Evolutionary conservation across 2,888 invertebrate genomes (phyloP).

Genomic region (Criorhina ranunculi): DNA sequence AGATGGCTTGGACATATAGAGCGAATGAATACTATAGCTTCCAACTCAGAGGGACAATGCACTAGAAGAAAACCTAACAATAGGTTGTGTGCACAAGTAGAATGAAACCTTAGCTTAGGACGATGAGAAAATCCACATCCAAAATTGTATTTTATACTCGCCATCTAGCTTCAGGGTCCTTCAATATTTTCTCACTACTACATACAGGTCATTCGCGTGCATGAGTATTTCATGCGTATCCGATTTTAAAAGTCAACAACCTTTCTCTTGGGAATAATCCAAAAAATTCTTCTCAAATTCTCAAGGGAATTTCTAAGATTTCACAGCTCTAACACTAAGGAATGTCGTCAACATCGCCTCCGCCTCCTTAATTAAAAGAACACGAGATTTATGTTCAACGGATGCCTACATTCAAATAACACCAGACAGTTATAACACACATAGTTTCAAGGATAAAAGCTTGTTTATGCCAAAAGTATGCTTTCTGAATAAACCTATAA

Average conservation of each 20-base stretch:
- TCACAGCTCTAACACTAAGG: background rate
- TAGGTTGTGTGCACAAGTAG: no score
- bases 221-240: no score
- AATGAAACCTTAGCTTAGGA: no score
- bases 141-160: no score
- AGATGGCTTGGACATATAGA: no score
- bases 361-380: slow-evolving; percentile 7
- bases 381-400: slow-evolving; percentile 3
- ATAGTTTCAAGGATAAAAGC: slow-evolving; percentile 9
- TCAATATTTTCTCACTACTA: no score
- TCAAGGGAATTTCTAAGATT: background rate
- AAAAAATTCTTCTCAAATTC: background rate
- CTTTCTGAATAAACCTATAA: background rate
- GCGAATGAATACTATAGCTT: no score
- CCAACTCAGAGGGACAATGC: no score
- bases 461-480: slow-evolving; percentile 1
- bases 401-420: background rate
- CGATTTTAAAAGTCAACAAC: background rate
- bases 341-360: background rate
- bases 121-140: no score
- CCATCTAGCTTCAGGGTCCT: no score
- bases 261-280: background rate
- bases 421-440: background rate
- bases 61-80: no score
- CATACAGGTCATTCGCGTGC: no score